phyloP scores from a whole-genome alignment of 2,113 vertebrate species.

The Limnothrissa miodon region DNA sequence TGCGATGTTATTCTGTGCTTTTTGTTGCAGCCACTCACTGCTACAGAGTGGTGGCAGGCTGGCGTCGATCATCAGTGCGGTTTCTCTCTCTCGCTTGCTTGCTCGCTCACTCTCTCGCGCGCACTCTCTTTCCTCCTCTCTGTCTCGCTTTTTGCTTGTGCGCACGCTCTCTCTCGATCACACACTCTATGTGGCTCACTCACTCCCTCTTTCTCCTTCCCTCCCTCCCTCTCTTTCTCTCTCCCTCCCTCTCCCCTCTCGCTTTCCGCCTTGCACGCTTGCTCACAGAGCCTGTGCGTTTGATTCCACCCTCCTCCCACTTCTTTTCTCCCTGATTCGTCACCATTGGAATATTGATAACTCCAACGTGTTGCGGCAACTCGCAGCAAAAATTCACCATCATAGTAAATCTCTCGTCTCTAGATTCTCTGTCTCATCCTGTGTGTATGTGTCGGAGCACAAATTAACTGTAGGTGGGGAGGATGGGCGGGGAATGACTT shows the following conservation, averaged over 20 bases:
- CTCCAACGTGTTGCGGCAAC: slow-evolving; percentile 67
- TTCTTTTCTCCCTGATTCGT: slow-evolving; percentile 55
- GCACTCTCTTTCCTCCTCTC: slow-evolving; percentile 45
- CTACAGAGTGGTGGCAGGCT: slow-evolving; percentile 97
- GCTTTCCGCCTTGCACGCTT: slow-evolving; percentile 39
- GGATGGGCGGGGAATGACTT: neutral
- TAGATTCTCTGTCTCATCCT: slow-evolving; percentile 35
- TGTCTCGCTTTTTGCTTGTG: slow-evolving; percentile 44
- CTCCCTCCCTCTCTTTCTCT: slow-evolving; percentile 12
- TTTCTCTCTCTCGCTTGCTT: slow-evolving; percentile 47
- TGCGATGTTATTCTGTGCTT: slow-evolving; percentile 83
- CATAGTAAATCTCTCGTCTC: slow-evolving; percentile 58
- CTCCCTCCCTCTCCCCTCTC: slow-evolving; percentile 46
- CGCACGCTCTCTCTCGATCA: slow-evolving; percentile 31
- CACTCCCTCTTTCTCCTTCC: slow-evolving; percentile 23
- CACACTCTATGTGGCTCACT: slow-evolving; percentile 36
- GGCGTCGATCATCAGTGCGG: slow-evolving; percentile 93
- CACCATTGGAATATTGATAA: slow-evolving; percentile 75
- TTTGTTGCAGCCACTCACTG: slow-evolving; percentile 95
- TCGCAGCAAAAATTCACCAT: slow-evolving; percentile 65
- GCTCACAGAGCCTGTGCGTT: slow-evolving; percentile 34
- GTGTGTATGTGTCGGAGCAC: neutral
- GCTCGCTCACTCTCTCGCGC: slow-evolving; percentile 27
- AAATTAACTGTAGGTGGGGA: neutral
- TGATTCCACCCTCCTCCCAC: slow-evolving; percentile 38